Conservation (phyloP, 1,140 invertebrate species). For the Tetramorium parvispinum region DNA sequence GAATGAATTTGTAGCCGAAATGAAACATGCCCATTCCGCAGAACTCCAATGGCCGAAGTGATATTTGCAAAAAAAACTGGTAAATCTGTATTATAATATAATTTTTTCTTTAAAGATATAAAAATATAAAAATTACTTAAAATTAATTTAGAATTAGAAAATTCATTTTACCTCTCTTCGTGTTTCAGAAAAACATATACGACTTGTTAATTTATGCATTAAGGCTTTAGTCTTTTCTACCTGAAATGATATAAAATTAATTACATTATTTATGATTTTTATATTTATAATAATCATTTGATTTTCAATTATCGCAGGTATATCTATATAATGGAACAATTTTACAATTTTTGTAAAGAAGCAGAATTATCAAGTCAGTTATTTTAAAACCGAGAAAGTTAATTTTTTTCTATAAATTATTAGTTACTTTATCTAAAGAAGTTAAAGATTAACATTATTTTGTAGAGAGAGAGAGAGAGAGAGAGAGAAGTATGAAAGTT, state of each 20-base stretch:
- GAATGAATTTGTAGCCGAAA: constrained; percentile 24
- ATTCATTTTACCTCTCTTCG: neutral
- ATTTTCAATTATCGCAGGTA: neutral
- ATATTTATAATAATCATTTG: neutral
- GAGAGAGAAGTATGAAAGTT: neutral
- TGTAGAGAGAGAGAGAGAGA: neutral
- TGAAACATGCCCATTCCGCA: constrained; percentile 14
- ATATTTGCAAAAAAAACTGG: constrained; percentile 37
- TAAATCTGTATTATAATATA: constrained; percentile 26
- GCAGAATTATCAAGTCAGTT: neutral
- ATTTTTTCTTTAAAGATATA: neutral
- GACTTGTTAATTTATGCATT: constrained; percentile 31
- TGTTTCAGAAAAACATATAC: neutral
- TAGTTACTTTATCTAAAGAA: neutral
- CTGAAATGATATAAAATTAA: neutral
- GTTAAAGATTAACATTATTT: neutral
- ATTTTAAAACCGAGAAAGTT: neutral
- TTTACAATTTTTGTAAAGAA: neutral
- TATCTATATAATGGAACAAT: neutral
- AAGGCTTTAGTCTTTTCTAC: constrained; percentile 3
- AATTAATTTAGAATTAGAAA: neutral
- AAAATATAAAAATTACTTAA: neutral
- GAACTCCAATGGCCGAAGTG: constrained; percentile 22
- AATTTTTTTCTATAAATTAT: neutral
- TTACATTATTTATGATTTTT: neutral